A percentile compares a stretch with the other conserved stretches of the same genome.
Conservation (phyloP, 2,113 vertebrate species). For the Cyprinodon tularosa region DNA sequence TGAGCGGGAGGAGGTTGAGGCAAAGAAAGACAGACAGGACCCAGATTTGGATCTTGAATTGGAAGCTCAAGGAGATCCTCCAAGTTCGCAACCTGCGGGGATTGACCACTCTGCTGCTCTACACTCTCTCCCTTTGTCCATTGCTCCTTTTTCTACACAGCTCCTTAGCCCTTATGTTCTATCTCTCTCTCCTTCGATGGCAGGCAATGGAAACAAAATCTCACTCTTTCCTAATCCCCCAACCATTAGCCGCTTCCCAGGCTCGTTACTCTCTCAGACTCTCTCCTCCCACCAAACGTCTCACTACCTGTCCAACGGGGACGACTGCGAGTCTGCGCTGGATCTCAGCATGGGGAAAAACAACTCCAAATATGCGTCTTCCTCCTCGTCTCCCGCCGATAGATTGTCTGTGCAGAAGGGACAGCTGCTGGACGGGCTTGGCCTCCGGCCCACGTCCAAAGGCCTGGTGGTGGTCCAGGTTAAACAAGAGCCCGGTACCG, state of each 20-base stretch:
- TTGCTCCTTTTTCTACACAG: constrained; percentile 75
- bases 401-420: constrained; percentile 75
- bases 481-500: constrained; percentile 72
- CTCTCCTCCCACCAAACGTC: constrained; percentile 65
- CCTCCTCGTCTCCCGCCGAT: constrained; percentile 61
- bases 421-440: constrained; percentile 79
- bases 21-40: constrained; percentile 76
- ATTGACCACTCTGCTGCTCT: constrained; percentile 62
- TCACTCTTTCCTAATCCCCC: constrained; percentile 70
- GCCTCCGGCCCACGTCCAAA: constrained; percentile 77
- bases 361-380: constrained; percentile 64
- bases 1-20: constrained; percentile 71
- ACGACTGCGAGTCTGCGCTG: constrained; percentile 77
- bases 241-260: constrained; percentile 69
- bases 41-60: constrained; percentile 78
- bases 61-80: constrained; percentile 80
- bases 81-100: constrained; percentile 60
- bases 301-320: constrained; percentile 74
- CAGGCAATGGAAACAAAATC: constrained; percentile 70
- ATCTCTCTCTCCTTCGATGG: constrained; percentile 73
- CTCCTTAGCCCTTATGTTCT: constrained; percentile 80
- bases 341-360: constrained; percentile 82
- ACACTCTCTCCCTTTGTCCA: constrained; percentile 77
- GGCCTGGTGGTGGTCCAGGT: constrained; percentile 81
- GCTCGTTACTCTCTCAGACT: constrained; percentile 66